A percentile compares a stretch with the other conserved stretches of the same genome.
phyloP scores from a whole-genome alignment of 2,113 vertebrate genomes.

The Vimba vimba region DNA sequence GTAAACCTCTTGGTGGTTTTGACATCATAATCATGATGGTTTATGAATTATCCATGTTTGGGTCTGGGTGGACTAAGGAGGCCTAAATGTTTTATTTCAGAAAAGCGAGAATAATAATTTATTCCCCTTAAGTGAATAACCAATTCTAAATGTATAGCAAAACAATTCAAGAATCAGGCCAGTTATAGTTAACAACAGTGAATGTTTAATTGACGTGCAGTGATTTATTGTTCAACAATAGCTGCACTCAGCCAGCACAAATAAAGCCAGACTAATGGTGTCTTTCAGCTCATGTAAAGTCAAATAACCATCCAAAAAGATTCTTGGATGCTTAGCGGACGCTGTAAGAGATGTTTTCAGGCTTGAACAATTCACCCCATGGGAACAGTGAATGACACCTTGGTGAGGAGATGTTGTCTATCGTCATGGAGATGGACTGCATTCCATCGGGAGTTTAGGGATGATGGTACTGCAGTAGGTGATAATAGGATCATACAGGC shows the following conservation, averaged over 20 bases:
- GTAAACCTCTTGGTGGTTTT: background rate
- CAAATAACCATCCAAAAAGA: background rate
- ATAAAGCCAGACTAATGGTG: background rate
- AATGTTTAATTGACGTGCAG: background rate
- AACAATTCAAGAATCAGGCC: background rate
- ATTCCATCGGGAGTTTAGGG: slow-evolving; percentile 17
- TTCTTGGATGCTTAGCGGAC: background rate
- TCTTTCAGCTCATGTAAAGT: background rate
- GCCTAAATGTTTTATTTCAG: background rate
- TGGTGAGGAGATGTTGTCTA: slow-evolving; percentile 19
- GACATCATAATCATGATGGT: background rate
- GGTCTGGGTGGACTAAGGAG: background rate
- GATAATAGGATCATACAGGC: slow-evolving; percentile 21
- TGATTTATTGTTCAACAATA: background rate
- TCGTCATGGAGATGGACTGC: slow-evolving; percentile 31
- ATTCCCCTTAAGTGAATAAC: background rate
- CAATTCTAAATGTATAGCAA: background rate
- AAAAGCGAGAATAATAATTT: background rate
- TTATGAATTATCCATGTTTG: background rate
- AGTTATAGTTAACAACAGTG: background rate
- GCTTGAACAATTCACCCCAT: background rate
- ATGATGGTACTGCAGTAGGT: background rate
- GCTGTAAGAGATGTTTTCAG: slow-evolving; percentile 4
- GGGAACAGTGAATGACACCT: background rate
- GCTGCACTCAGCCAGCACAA: background rate